phyloP scores from a whole-genome alignment of 2,797 vertebrate species.

The Epinephelus malabaricus region DNA sequence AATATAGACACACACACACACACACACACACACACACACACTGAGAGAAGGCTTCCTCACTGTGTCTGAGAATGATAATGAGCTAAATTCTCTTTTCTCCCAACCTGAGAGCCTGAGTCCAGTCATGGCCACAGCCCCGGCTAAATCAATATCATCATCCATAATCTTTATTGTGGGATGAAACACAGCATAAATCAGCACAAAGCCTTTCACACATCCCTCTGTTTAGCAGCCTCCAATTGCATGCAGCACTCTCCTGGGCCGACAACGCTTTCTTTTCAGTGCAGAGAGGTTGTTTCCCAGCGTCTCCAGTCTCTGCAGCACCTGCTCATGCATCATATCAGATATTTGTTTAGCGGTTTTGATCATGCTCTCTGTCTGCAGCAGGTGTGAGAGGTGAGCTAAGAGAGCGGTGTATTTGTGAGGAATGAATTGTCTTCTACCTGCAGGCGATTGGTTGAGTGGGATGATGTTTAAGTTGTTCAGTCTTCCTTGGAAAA shows the following conservation, averaged over 20 bases:
- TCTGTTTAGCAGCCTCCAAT: conserved; percentile 74
- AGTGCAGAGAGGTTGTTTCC: conserved; percentile 56
- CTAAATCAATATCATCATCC: conserved; percentile 85
- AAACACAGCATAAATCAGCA: conserved; percentile 85
- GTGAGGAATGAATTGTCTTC: conserved; percentile 37
- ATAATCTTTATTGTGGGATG: conserved; percentile 87
- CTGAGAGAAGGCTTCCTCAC: conserved; percentile 61
- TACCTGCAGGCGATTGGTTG: conserved; percentile 32
- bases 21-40: conserved; percentile 17
- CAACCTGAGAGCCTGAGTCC: conserved; percentile 77
- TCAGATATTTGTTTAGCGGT: conserved; percentile 50
- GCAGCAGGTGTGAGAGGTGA: conserved; percentile 50
- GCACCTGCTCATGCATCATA: conserved; percentile 47
- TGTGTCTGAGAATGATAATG: conserved; percentile 80
- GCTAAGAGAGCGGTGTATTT: conserved; percentile 18
- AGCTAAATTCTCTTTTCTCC: conserved; percentile 79
- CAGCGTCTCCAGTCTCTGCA: conserved; percentile 52
- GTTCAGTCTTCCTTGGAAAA: conserved; percentile 55
- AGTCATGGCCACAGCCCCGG: conserved; percentile 81
- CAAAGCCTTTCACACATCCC: conserved; percentile 78
- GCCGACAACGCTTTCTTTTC: conserved; percentile 66
- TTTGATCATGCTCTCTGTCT: conserved; percentile 45
- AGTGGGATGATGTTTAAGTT: conserved; percentile 41
- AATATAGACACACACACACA: conserved; percentile 35
- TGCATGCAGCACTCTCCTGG: conserved; percentile 73